phyloP scores from a whole-genome alignment of 2,113 vertebrate species.

The Sisor rabdophorus region DNA sequence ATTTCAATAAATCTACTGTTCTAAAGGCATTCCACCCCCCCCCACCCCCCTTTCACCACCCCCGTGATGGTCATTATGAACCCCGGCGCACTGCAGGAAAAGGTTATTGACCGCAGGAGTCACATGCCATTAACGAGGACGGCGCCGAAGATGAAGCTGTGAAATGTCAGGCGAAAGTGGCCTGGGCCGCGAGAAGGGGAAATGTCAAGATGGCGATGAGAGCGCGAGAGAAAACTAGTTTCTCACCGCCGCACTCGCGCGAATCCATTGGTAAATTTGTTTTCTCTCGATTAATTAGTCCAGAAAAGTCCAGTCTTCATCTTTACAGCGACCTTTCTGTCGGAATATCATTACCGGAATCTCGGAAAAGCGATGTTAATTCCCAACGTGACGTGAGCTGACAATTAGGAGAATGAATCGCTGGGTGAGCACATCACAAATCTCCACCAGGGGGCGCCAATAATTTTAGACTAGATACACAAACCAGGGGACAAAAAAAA shows the following conservation, averaged over 20 bases:
- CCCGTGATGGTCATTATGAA: constrained; percentile 13
- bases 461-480: no score
- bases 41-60: neutral
- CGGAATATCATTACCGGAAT: constrained; percentile 57
- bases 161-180: constrained; percentile 61
- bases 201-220: constrained; percentile 46
- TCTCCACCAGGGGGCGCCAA: no score
- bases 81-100: constrained; percentile 30
- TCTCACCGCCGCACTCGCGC: neutral
- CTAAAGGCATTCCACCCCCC: neutral
- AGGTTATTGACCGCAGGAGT: constrained; percentile 54
- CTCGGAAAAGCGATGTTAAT: neutral
- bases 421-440: neutral
- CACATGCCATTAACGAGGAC: constrained; percentile 63
- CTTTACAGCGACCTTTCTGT: constrained; percentile 63
- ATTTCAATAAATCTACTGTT: no score
- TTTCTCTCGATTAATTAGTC: constrained; percentile 54
- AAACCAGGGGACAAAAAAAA: no score
- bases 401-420: neutral
- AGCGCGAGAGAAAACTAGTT: neutral
- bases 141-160: constrained; percentile 38
- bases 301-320: constrained; percentile 56
- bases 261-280: constrained; percentile 48
- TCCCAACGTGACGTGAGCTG: neutral
- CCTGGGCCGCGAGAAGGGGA: constrained; percentile 40